Percentiles rank a stretch among this genome's conserved stretches.
Conservation (phyloP, 2,888 invertebrate species). For the Resseliella maxima region DNA sequence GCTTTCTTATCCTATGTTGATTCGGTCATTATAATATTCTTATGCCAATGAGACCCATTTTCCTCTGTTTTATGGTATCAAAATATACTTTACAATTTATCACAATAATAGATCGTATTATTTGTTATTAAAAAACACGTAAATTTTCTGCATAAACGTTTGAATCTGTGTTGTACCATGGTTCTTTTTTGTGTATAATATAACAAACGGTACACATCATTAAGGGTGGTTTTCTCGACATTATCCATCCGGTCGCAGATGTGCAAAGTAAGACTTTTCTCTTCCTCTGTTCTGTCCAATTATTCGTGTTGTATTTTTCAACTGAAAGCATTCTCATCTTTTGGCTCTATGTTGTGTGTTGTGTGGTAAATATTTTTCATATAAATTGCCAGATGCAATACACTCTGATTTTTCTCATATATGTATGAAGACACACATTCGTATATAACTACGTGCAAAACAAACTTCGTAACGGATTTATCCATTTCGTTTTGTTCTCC, state of each 20-base stretch:
- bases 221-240: conserved; percentile 58
- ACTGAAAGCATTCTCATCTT: not conserved
- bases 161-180: not conserved
- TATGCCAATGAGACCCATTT: conserved; percentile 43
- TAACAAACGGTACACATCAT: conserved; percentile 57
- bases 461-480: conserved; percentile 38
- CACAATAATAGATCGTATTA: conserved; percentile 55
- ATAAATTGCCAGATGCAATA: conserved; percentile 54
- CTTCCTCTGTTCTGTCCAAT: conserved; percentile 32
- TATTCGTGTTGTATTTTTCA: not conserved
- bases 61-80: conserved; percentile 44
- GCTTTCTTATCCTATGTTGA: conserved; percentile 21
- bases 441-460: conserved; percentile 26
- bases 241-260: conserved; percentile 58
- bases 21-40: conserved; percentile 33
- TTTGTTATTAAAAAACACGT: conserved; percentile 56
- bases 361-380: conserved; percentile 45
- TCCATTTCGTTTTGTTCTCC: not conserved
- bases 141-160: conserved; percentile 42
- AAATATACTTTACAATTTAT: conserved; percentile 54
- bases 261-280: conserved; percentile 42
- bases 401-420: conserved; percentile 12
- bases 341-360: not conserved
- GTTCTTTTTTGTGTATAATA: not conserved
- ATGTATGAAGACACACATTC: not conserved